These are phyloP conservation scores for Erpetoichthys calabaricus DNA, from an alignment of 2,797 vertebrate species.

Conservation along the genomic window DNA sequence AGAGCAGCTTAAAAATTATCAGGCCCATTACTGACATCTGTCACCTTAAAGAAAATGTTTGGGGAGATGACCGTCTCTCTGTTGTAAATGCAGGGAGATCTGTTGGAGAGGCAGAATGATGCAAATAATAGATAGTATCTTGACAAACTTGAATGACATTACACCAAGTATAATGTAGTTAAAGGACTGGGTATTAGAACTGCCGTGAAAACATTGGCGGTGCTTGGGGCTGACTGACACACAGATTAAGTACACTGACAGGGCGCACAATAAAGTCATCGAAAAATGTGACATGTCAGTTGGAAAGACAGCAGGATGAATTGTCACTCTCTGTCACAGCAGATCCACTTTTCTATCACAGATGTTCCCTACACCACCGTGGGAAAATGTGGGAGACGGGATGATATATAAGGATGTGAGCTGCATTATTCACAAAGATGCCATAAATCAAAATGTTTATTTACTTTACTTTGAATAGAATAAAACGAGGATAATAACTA, in stretches of 20 bases:
- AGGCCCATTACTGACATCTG: slow-evolving; percentile 56
- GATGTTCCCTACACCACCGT: slow-evolving; percentile 63
- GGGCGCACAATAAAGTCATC: slow-evolving; percentile 79
- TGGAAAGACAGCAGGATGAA: slow-evolving; percentile 65
- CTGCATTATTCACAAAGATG: background rate
- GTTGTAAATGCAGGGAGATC: slow-evolving; percentile 25
- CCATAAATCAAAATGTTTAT: background rate
- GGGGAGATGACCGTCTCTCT: slow-evolving; percentile 58
- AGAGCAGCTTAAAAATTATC: slow-evolving; percentile 50
- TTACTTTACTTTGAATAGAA: no score
- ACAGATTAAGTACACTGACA: slow-evolving; percentile 82
- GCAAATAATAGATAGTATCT: slow-evolving; percentile 68
- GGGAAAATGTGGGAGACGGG: slow-evolving; percentile 49
- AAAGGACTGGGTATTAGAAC: slow-evolving; percentile 68
- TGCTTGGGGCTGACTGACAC: slow-evolving; percentile 60
- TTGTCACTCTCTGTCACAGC: slow-evolving; percentile 74
- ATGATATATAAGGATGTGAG: slow-evolving; percentile 5
- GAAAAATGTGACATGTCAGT: slow-evolving; percentile 84
- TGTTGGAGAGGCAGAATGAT: slow-evolving; percentile 46
- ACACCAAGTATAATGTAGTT: slow-evolving; percentile 64
- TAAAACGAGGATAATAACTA: no score
- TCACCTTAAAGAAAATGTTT: slow-evolving; percentile 49
- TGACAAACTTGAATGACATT: slow-evolving; percentile 58
- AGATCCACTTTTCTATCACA: slow-evolving; percentile 66
- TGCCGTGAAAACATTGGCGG: slow-evolving; percentile 42